Conservation (phyloP, 30 jellyfish, hydroid and myxozoan species). For the Aurelia aurita region DNA sequence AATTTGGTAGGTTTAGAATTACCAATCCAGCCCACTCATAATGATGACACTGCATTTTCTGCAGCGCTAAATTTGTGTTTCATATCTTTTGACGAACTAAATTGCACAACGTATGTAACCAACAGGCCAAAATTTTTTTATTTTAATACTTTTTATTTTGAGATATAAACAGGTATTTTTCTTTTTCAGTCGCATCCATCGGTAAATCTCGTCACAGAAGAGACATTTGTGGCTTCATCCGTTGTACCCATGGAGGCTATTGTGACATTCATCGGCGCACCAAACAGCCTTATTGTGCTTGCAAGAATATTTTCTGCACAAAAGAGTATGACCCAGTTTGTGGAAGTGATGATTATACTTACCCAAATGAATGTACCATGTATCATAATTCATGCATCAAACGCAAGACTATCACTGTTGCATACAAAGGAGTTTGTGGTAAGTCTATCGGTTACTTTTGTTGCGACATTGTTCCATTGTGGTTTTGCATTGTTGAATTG, state of each 20-base stretch:
- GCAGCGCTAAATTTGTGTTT: too few species aligned
- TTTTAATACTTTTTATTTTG: too few species aligned
- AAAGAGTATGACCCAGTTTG: conserved; percentile 92
- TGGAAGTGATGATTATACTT: conserved; percentile 84
- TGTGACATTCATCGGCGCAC: conserved; percentile 70
- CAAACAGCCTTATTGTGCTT: conserved; percentile 81
- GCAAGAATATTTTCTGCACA: conserved; percentile 78
- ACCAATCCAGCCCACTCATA: too few species aligned
- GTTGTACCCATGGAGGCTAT: conserved; percentile 79
- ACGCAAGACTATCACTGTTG: conserved; percentile 61
- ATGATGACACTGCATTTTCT: too few species aligned
- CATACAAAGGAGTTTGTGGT: conserved; percentile 92
- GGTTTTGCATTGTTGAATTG: too few species aligned
- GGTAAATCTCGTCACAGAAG: conserved; percentile 56
- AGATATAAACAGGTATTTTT: too few species aligned
- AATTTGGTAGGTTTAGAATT: too few species aligned
- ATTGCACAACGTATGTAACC: too few species aligned
- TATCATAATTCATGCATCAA: conserved; percentile 85
- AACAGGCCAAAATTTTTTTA: too few species aligned
- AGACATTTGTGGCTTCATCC: conserved; percentile 57
- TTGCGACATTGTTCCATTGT: too few species aligned
- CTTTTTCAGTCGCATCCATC: conserved; percentile 28
- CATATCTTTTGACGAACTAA: too few species aligned
- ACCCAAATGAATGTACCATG: conserved; percentile 91
- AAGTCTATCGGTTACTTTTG: conserved; percentile 3